Conservation (phyloP, 2,888 invertebrate species). For the Periphyllus acericola region DNA sequence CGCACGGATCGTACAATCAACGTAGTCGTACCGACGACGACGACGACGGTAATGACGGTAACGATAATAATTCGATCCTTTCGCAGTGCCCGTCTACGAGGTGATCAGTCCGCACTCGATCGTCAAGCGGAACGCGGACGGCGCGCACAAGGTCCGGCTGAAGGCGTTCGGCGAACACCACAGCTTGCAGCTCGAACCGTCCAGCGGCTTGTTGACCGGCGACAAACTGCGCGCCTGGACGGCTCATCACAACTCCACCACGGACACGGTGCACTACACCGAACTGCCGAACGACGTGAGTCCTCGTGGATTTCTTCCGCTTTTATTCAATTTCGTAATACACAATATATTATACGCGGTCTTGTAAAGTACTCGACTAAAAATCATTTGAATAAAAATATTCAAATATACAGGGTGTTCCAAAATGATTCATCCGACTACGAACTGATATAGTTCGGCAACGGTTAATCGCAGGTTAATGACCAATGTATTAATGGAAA, state of each 20-base stretch:
- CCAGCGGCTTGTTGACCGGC: conserved; percentile 77
- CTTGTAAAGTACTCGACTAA: too few relatives aligned
- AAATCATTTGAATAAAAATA: too few relatives aligned
- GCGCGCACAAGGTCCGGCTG: conserved; percentile 65
- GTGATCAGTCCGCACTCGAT: conserved; percentile 78
- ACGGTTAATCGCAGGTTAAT: too few relatives aligned
- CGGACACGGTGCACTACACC: conserved; percentile 70
- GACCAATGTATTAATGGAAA: too few relatives aligned
- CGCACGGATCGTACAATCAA: neutral
- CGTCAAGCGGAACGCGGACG: conserved; percentile 67
- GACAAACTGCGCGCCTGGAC: conserved; percentile 84
- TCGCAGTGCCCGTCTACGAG: conserved; percentile 83
- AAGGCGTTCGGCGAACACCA: conserved; percentile 63
- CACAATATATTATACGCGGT: too few relatives aligned
- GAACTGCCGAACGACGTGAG: conserved; percentile 81
- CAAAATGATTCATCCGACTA: too few relatives aligned
- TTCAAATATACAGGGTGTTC: too few relatives aligned
- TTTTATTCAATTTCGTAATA: too few relatives aligned
- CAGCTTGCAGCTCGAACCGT: conserved; percentile 61
- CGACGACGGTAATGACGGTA: neutral
- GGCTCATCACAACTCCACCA: conserved; percentile 73
- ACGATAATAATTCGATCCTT: neutral
- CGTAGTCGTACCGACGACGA: too few relatives aligned
- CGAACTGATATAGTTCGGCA: too few relatives aligned
- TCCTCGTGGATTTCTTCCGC: conserved; percentile 60